Evolutionary conservation across 2,113 vertebrate species (phyloP).

Genomic region (Eudorcas thomsonii): DNA sequence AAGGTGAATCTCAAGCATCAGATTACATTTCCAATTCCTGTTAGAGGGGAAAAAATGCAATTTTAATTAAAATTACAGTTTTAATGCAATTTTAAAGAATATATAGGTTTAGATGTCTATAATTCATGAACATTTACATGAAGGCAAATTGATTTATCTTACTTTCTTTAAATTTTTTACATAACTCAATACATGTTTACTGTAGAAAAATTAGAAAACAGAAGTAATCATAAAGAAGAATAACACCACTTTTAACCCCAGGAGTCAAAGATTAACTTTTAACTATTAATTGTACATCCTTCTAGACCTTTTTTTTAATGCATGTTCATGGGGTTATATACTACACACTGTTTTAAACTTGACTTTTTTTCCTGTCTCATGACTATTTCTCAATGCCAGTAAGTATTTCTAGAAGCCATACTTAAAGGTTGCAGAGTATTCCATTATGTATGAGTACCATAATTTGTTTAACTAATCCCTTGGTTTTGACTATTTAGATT

Average conservation of each 20-base stretch:
- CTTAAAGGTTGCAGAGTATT: not conserved
- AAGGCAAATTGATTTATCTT: not conserved
- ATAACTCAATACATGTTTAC: not conserved
- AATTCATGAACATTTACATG: not conserved
- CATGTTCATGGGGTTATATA: not conserved
- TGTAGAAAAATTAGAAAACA: not conserved
- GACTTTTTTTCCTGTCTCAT: not conserved
- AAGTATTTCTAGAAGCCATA: slow-evolving; percentile 26
- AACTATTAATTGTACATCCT: not conserved
- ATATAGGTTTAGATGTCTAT: slow-evolving; percentile 16
- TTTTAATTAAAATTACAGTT: not conserved
- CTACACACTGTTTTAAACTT: not conserved
- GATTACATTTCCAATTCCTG: slow-evolving; percentile 5
- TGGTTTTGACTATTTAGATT: not conserved
- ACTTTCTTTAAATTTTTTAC: not conserved
- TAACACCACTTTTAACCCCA: not conserved
- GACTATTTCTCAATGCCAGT: not conserved
- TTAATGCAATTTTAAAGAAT: not conserved
- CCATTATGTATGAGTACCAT: not conserved
- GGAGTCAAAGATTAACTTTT: not conserved
- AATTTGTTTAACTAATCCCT: not conserved
- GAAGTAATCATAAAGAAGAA: not conserved
- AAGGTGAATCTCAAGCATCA: not conserved
- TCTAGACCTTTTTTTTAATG: not conserved
- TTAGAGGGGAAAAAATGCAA: not conserved